These are phyloP conservation scores for Gymnarchus niloticus DNA, from an alignment of 2,113 vertebrate species.

Conservation along the genomic window DNA sequence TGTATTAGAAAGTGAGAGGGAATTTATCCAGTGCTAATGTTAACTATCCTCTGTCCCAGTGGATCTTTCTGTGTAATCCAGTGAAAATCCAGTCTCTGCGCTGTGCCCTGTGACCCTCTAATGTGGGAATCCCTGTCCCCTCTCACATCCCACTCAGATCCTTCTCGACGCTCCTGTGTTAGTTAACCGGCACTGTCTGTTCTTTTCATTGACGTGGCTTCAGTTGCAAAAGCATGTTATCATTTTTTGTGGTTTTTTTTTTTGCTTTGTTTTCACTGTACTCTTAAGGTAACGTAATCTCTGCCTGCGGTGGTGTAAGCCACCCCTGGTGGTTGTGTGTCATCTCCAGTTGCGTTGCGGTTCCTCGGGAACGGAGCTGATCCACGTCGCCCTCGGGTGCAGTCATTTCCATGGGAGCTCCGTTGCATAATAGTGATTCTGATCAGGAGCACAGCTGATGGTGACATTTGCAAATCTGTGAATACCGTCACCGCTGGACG, in stretches of 20 bases:
- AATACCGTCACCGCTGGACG: background rate
- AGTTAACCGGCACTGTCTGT: too few species aligned
- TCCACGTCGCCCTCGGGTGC: background rate
- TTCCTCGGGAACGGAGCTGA: background rate
- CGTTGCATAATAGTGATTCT: background rate
- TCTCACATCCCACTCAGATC: background rate
- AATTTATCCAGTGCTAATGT: background rate
- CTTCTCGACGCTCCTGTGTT: background rate
- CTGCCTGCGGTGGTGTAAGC: background rate
- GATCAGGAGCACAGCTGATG: background rate
- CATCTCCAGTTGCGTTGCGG: background rate
- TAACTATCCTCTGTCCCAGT: too few species aligned
- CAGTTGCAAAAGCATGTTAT: background rate
- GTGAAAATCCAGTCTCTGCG: background rate
- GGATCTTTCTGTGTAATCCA: background rate
- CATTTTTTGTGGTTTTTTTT: background rate
- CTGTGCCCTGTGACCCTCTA: background rate
- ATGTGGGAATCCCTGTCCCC: slow-evolving; percentile 7
- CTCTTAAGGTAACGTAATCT: background rate
- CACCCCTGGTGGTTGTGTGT: background rate
- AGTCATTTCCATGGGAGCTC: background rate
- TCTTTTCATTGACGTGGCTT: slow-evolving; percentile 8
- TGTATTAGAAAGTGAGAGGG: too few species aligned
- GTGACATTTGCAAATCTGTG: background rate
- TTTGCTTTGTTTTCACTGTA: background rate